Base-by-base conservation (phyloP, 2,888 invertebrate genomes). In the Apeira syringaria region DNA sequence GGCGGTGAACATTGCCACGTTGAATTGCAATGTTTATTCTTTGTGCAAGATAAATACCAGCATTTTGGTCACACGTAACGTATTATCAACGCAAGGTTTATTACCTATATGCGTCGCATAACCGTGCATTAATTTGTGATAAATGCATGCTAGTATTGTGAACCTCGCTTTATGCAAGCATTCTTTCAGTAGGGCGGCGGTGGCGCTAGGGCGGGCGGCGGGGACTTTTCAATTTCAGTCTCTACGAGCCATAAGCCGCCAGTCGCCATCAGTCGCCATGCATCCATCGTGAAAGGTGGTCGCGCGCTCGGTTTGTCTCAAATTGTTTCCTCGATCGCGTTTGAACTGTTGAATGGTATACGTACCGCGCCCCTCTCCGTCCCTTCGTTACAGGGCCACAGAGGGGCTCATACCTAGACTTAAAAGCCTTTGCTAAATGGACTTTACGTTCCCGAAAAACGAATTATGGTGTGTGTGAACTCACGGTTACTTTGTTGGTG, bases 191-290 rank as follows among this genome's bases (percentile, higher is more conserved):
- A 77, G 85, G 85, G 86, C 86, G 86, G 66, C 69, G 68, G 62
- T 64, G 62, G 58, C 53, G 63, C 65, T 77, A 66, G 80, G 84
- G 82, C 82, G 83, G 85, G 83, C 82, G 82, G 80, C 63, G 74
- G 12, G 73, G 68, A 54, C 43, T 50, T 49, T 48, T 38, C 26
- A 25, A 17, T 33, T 42, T 29, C 38, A 29, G 33, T 8, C 29
- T 35, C 42, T 25, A 7, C 12, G 18, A 5, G 7, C 20, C 7
- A 20, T 7, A 7, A 7, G 7, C 1, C 32, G 4, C 15, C 3
- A 43, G 38, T 86, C 71, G 20, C 3, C 37, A n/a, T n/a, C n/a
- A 43, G 44, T 87, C 71, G 77, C 64, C 65, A 78, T 78, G 80
- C 70, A 64, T 45, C 63, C 59, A 60, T 53, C 64, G 70, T 31